phyloP scores from a whole-genome alignment of 92 coral and sea anemone genomes.

The Porites lobata region DNA sequence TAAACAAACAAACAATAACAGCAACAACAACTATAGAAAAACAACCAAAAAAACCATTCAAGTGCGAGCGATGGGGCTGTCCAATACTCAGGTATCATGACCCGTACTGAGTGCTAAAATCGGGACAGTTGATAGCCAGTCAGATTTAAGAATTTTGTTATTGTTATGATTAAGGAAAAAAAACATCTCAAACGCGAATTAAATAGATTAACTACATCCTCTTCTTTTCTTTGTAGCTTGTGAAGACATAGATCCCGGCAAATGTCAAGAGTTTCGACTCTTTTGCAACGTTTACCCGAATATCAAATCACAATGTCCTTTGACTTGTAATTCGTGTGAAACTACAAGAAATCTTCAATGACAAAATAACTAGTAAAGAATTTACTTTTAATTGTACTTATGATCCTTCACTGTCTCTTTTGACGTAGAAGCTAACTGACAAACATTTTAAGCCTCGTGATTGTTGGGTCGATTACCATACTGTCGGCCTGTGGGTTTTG shows the following conservation, averaged over 20 bases:
- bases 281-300: constrained; percentile 8
- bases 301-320: background rate
- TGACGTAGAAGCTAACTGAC: no score
- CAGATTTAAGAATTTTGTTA: no score
- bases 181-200: background rate
- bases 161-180: background rate
- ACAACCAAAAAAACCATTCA: no score
- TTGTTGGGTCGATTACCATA: no score
- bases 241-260: constrained; percentile 3
- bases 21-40: no score
- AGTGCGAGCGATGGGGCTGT: no score
- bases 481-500: no score
- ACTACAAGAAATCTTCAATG: background rate
- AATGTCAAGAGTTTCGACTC: background rate
- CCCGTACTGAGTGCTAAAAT: background rate
- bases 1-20: no score
- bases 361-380: background rate
- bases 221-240: constrained; percentile 6
- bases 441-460: no score
- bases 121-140: no score
- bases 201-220: background rate
- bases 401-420: background rate
- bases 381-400: background rate
- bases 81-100: no score
- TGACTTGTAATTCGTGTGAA: constrained; percentile 24